Conservation (phyloP, 2,888 invertebrate species). For the Aspidiotus rigidus region DNA sequence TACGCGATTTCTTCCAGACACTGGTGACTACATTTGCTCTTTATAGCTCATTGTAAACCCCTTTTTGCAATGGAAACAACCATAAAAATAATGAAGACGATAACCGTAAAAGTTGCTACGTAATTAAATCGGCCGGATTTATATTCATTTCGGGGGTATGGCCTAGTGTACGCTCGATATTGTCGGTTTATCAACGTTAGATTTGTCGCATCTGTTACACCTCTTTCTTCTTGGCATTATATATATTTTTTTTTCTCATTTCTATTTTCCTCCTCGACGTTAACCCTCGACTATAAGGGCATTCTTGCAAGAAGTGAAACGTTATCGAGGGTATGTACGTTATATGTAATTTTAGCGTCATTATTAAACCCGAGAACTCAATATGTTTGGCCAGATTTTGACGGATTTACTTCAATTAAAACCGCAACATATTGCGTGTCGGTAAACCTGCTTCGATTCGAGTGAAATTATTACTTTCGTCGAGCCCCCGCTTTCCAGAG, state of each 20-base stretch:
- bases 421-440: constrained; percentile 26
- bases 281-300: not conserved
- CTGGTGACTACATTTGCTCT: no score
- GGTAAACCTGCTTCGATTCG: constrained; percentile 3
- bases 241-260: not conserved
- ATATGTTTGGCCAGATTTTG: constrained; percentile 27
- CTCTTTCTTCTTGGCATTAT: not conserved
- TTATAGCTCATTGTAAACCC: no score
- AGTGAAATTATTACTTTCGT: constrained; percentile 16
- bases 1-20: no score
- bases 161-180: constrained; percentile 4
- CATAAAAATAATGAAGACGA: constrained; percentile 4
- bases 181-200: constrained; percentile 27
- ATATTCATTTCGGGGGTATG: not conserved
- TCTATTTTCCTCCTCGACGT: not conserved
- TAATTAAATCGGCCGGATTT: constrained; percentile 3
- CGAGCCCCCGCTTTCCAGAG: not conserved
- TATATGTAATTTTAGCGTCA: constrained; percentile 21
- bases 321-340: not conserved
- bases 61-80: not conserved
- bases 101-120: not conserved
- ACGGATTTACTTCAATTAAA: constrained; percentile 32
- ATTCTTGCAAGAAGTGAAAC: not conserved
- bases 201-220: constrained; percentile 30
- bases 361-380: constrained; percentile 21